These are phyloP conservation scores for Kryptolebias marmoratus DNA, from an alignment of 2,113 vertebrate genomes.

Conservation along the genomic window DNA sequence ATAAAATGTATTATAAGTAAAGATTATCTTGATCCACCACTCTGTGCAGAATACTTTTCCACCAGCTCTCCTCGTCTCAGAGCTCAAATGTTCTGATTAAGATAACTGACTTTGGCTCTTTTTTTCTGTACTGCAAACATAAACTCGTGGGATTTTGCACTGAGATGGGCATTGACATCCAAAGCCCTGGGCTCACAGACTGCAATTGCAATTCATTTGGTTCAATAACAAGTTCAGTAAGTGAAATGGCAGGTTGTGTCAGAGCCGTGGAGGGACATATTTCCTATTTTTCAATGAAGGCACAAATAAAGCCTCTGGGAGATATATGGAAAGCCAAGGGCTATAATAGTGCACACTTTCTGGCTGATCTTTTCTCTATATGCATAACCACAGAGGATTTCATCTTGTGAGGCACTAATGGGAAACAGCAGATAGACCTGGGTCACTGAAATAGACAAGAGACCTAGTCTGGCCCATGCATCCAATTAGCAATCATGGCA, in stretches of 20 bases:
- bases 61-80: background rate
- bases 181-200: background rate
- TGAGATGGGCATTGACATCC: constrained; percentile 2
- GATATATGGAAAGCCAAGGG: constrained; percentile 15
- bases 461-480: constrained; percentile 12
- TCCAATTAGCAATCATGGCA: constrained; percentile 68
- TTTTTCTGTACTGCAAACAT: constrained; percentile 1
- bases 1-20: background rate
- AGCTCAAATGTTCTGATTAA: background rate
- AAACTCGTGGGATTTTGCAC: background rate
- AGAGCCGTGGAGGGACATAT: background rate
- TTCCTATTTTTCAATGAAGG: constrained; percentile 32
- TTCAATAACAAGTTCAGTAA: constrained; percentile 33
- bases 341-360: constrained; percentile 4
- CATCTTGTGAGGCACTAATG: constrained; percentile 34
- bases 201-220: constrained; percentile 40
- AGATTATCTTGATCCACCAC: too few species aligned
- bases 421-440: constrained; percentile 40
- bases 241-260: constrained; percentile 44
- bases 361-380: constrained; percentile 26
- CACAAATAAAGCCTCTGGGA: background rate
- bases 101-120: background rate
- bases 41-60: background rate
- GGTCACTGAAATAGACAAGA: constrained; percentile 31
- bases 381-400: constrained; percentile 23